Conservation (phyloP, 2,888 invertebrate species). For the Tethea ocularis region DNA sequence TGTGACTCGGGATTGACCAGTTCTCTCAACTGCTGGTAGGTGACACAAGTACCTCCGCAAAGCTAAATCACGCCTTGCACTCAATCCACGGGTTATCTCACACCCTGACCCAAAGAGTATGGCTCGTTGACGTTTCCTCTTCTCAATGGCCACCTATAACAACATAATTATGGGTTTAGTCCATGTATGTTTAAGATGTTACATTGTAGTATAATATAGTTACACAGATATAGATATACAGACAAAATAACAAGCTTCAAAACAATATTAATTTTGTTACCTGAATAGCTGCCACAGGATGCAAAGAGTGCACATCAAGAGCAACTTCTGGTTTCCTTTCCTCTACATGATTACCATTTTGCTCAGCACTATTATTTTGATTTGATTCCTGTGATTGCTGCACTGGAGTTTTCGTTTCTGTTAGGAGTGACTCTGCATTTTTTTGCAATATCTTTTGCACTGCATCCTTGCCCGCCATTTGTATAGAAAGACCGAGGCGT, state of each 20-base stretch:
- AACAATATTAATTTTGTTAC: slow-evolving; percentile 43
- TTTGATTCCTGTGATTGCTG: slow-evolving; percentile 36
- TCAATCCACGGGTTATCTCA: slow-evolving; percentile 89
- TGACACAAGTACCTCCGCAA: slow-evolving; percentile 88
- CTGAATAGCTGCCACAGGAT: slow-evolving; percentile 84
- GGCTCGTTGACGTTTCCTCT: slow-evolving; percentile 84
- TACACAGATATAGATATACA: neutral
- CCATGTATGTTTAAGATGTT: too few species aligned
- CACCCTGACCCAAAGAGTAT: slow-evolving; percentile 90
- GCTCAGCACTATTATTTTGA: slow-evolving; percentile 42
- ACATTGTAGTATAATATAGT: too few species aligned
- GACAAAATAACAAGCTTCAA: neutral
- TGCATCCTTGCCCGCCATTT: slow-evolving; percentile 87
- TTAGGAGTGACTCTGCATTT: slow-evolving; percentile 53
- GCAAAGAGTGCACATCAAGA: slow-evolving; percentile 59
- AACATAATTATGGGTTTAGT: slow-evolving; percentile 9
- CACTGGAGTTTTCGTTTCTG: slow-evolving; percentile 42
- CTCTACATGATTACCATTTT: slow-evolving; percentile 58
- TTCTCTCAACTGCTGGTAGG: slow-evolving; percentile 85
- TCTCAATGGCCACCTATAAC: slow-evolving; percentile 84
- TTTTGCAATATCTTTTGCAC: slow-evolving; percentile 67
- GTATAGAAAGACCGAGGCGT: slow-evolving; percentile 91
- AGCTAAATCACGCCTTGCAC: slow-evolving; percentile 91
- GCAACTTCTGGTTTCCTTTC: slow-evolving; percentile 42
- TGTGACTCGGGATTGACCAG: slow-evolving; percentile 72